Evolutionary conservation across 2,888 invertebrate species (phyloP).

Genomic region (Piscicola geometra): DNA sequence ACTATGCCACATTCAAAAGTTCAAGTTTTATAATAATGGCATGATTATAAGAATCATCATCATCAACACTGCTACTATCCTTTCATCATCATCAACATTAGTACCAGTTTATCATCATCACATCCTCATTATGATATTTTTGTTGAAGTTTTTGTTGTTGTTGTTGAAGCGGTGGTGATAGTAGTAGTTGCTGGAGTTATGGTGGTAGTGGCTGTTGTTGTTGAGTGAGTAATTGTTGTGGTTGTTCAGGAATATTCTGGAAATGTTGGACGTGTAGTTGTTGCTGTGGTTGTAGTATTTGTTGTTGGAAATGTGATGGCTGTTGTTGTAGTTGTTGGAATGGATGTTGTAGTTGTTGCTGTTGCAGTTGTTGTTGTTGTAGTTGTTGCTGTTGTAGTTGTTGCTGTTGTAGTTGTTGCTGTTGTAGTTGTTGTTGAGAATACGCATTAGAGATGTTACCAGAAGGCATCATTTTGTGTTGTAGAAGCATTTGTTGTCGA

Average conservation of each 20-base stretch:
- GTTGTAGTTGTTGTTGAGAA: constrained; percentile 30
- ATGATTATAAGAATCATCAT: not conserved
- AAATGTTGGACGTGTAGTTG: constrained; percentile 25
- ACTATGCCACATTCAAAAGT: constrained; percentile 1
- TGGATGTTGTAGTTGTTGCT: constrained; percentile 39
- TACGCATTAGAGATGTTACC: constrained; percentile 1
- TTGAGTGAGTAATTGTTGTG: not conserved
- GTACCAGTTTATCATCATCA: not conserved
- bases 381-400: constrained; percentile 31
- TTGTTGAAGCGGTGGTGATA: not conserved
- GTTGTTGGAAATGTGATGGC: constrained; percentile 1
- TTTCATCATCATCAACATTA: not conserved
- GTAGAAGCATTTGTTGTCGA: not conserved
- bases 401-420: constrained; percentile 27
- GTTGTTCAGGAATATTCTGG: constrained; percentile 36
- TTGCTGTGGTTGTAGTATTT: not conserved
- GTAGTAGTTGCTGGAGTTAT: not conserved
- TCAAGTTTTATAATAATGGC: constrained; percentile 11
- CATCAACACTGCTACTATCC: not conserved
- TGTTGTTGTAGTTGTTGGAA: constrained; percentile 23
- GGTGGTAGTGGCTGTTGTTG: not conserved
- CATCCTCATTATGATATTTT: not conserved
- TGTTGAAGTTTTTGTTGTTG: not conserved
- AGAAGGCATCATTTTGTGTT: not conserved
- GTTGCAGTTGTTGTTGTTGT: constrained; percentile 49